Evolutionary conservation across 2,888 invertebrate genomes (phyloP).

Genomic region (Cosmia pyralina): DNA sequence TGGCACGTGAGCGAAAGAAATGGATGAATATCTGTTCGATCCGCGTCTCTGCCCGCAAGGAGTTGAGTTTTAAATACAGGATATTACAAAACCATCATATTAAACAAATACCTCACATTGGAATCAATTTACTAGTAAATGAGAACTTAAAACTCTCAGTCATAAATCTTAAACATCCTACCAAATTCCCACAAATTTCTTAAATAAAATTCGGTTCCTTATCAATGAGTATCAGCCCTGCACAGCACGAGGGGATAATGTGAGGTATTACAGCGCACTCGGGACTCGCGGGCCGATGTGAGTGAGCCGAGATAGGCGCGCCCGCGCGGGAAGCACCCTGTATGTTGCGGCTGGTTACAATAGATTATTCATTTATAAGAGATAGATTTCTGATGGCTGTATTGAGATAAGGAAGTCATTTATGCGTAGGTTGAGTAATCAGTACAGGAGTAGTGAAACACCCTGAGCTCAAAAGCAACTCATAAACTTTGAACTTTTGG

Average conservation of each 20-base stretch:
- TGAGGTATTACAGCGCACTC: slow-evolving; percentile 33
- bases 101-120: background rate
- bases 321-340: background rate
- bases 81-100: background rate
- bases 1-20: slow-evolving; percentile 4
- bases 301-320: slow-evolving; percentile 15
- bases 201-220: slow-evolving; percentile 6
- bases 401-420: slow-evolving; percentile 7
- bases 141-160: too few relatives aligned
- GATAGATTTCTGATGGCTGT: slow-evolving; percentile 13
- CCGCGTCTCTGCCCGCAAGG: background rate
- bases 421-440: background rate
- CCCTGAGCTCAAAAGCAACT: background rate
- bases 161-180: background rate
- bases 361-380: slow-evolving; percentile 25
- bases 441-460: background rate
- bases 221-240: slow-evolving; percentile 36
- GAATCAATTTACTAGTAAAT: background rate
- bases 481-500: background rate
- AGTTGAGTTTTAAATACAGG: background rate
- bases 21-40: background rate
- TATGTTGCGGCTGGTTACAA: slow-evolving; percentile 1
- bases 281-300: slow-evolving; percentile 8
- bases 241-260: slow-evolving; percentile 25
- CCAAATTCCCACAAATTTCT: background rate